Evolutionary conservation across 64 coral and sea anemone species (phyloP).

Genomic region (Montipora sp.): DNA sequence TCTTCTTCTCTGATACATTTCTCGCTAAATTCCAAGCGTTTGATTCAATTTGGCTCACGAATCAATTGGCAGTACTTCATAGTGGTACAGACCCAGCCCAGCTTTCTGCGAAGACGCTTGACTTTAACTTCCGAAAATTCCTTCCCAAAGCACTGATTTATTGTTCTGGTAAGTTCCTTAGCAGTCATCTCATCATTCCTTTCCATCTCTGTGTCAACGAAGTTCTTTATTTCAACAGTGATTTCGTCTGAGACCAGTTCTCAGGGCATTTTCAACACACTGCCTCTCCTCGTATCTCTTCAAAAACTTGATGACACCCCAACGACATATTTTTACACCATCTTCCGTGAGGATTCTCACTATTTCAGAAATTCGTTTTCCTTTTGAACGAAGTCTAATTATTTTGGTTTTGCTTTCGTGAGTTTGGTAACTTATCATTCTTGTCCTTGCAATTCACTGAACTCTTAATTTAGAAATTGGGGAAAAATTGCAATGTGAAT

Average conservation of each 20-base stretch:
- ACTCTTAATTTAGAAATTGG: no score
- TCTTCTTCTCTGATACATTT: not conserved
- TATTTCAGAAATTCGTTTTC: no score
- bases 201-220: constrained; percentile 62
- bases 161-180: not conserved
- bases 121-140: not conserved
- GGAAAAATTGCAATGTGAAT: not conserved
- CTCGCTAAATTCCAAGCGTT: constrained; percentile 33
- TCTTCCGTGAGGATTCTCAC: no score
- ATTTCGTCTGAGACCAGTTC: not conserved
- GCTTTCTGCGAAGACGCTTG: constrained; percentile 40
- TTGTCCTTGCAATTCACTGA: not conserved
- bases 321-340: not conserved
- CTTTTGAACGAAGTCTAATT: no score
- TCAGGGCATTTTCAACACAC: not conserved
- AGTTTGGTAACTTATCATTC: not conserved
- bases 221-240: constrained; percentile 13
- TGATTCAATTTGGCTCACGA: constrained; percentile 32
- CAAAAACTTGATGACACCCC: not conserved
- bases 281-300: not conserved
- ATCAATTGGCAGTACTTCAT: constrained; percentile 63
- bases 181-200: constrained; percentile 53
- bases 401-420: not conserved
- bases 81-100: constrained; percentile 43
- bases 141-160: not conserved